phyloP scores from a whole-genome alignment of 1,140 invertebrate genomes.

The Drosophila melanica region DNA sequence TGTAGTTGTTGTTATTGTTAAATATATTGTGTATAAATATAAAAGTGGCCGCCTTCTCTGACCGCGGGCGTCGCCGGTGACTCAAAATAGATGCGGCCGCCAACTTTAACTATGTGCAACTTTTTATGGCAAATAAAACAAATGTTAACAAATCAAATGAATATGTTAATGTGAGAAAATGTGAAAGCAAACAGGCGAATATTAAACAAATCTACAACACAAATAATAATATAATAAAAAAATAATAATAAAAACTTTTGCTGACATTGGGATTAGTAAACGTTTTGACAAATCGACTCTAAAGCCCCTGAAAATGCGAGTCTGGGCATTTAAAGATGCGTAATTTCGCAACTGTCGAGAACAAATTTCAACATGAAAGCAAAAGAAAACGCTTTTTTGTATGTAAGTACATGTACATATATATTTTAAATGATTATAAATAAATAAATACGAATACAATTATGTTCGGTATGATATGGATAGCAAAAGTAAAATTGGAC shows the following conservation, averaged over 20 bases:
- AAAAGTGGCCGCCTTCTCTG: slow-evolving; percentile 10
- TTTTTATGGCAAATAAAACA: slow-evolving; percentile 75
- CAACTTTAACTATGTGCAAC: slow-evolving; percentile 74
- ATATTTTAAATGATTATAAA: slow-evolving; percentile 77
- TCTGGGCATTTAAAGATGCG: slow-evolving; percentile 1
- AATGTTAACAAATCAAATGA: slow-evolving; percentile 52
- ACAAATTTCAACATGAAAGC: background rate
- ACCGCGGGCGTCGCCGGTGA: slow-evolving; percentile 19
- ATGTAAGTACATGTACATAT: slow-evolving; percentile 35
- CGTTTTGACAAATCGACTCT: slow-evolving; percentile 72
- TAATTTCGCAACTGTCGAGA: background rate
- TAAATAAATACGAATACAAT: slow-evolving; percentile 77
- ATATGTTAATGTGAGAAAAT: slow-evolving; percentile 28
- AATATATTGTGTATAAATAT: slow-evolving; percentile 17
- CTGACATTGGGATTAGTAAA: slow-evolving; percentile 64
- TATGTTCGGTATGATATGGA: slow-evolving; percentile 33
- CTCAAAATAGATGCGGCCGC: slow-evolving; percentile 65
- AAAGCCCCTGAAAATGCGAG: slow-evolving; percentile 37
- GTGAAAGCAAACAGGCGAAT: slow-evolving; percentile 11
- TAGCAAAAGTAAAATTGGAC: slow-evolving; percentile 36
- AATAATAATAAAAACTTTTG: slow-evolving; percentile 18
- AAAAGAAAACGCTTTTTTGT: background rate
- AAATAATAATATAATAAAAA: slow-evolving; percentile 20
- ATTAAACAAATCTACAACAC: slow-evolving; percentile 1
- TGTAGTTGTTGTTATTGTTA: slow-evolving; percentile 9